These are phyloP conservation scores for Acropternis orthonyx DNA, from an alignment of 2,797 vertebrate species.

Conservation along the genomic window DNA sequence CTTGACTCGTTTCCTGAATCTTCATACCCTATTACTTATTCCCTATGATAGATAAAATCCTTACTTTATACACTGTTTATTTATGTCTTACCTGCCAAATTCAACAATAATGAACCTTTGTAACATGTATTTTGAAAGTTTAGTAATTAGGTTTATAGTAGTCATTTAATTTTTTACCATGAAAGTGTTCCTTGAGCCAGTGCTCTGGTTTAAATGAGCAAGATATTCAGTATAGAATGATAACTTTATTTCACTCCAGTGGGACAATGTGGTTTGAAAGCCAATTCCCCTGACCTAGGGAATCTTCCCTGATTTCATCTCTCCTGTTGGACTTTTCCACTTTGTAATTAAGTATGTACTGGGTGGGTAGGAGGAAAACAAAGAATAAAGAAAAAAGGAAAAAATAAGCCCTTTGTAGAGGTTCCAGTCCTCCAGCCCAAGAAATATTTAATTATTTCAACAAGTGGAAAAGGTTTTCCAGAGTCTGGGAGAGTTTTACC, in stretches of 20 bases:
- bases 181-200: background rate
- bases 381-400: conserved; percentile 12
- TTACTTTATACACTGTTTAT: background rate
- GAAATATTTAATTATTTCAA: conserved; percentile 45
- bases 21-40: background rate
- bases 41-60: background rate
- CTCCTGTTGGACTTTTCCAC: conserved; percentile 36
- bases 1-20: background rate
- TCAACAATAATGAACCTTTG: background rate
- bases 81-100: background rate
- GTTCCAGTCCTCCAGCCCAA: conserved; percentile 38
- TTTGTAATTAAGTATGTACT: background rate
- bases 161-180: background rate
- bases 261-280: background rate
- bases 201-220: background rate
- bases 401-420: conserved; percentile 39
- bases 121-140: background rate
- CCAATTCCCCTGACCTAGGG: conserved; percentile 13
- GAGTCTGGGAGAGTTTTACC: background rate
- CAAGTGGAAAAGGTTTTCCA: conserved; percentile 8
- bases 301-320: conserved; percentile 58
- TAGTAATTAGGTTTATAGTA: background rate
- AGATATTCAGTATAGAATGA: conserved; percentile 3
- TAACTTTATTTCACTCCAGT: conserved; percentile 12
- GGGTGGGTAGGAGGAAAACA: background rate